These are phyloP conservation scores for Sussaba pulchella DNA, from an alignment of 2,888 invertebrate species.

Conservation along the genomic window DNA sequence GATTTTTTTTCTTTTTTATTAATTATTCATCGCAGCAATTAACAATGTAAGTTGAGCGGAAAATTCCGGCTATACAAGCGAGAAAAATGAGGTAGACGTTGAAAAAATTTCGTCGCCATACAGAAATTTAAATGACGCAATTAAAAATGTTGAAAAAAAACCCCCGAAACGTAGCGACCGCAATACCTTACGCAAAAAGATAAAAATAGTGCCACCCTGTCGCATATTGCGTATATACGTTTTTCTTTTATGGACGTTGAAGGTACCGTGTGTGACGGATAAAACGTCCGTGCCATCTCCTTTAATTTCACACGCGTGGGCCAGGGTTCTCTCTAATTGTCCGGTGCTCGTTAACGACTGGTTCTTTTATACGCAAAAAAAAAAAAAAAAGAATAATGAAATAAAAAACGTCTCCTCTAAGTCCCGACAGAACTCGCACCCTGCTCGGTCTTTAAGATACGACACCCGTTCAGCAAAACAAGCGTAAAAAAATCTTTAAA, in stretches of 20 bases:
- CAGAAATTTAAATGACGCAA: neutral
- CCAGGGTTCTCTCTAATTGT: constrained; percentile 32
- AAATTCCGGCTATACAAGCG: constrained; percentile 12
- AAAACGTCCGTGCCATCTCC: constrained; percentile 2
- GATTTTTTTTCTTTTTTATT: no score
- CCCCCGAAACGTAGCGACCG: no score
- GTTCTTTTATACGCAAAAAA: neutral
- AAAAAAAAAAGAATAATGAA: no score
- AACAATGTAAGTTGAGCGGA: neutral
- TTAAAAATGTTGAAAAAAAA: constrained; percentile 14
- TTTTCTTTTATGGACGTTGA: neutral
- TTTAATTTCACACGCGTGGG: constrained; percentile 37
- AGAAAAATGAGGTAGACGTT: neutral
- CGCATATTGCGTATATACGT: no score
- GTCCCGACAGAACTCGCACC: neutral
- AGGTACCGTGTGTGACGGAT: neutral
- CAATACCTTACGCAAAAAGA: no score
- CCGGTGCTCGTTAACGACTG: constrained; percentile 39
- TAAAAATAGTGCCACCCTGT: no score
- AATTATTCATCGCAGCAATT: no score
- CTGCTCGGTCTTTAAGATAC: neutral
- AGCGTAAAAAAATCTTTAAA: constrained; percentile 1
- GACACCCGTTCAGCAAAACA: neutral
- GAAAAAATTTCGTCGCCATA: neutral
- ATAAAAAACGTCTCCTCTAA: neutral